Base-by-base conservation (phyloP, 1,140 invertebrate species). In the Chrysoperla carnea region DNA sequence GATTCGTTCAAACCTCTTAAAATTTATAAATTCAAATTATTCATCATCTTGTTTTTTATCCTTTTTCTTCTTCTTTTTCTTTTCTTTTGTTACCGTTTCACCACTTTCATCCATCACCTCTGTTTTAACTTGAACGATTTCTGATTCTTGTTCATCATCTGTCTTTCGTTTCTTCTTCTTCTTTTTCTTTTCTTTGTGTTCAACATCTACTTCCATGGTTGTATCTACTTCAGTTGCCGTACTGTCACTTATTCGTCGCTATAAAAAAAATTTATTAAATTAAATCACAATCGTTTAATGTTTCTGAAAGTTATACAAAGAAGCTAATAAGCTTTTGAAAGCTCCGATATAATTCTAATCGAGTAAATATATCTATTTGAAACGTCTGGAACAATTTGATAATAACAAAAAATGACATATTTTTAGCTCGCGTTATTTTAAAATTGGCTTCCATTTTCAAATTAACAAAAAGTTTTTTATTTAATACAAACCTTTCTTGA, bases 161-260 rank as follows among this genome's bases (percentile, higher is more conserved):
- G 67, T 68, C 7, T 64, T 66, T 49, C 57, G 62, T 55, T 64
- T 66, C 46, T 60, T 66, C 55, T 63, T 72, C 54, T 73, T 73
- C 51, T 78, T 77, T 52, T 78, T 77, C 43, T 78, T 76, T 53
- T 77, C 74, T 46, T 76, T 76, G 12, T 63, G 57, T 41, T 59
- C 63, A 38, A 61, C 58, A 47, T 72, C 69, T 8, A 65, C 59
- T 42, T 55, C 55, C 35, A 31, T 36, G 8, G 46, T 40, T n/a
- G 52, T 55, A 28, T 48, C 44, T 44, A 43, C 39, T 11, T 51
- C 54, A 29, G 53, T 53, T 45, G 49, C 31, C 48, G 65, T 72
- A 1, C 67, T 64, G 5, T 60, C 60, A 49, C 70, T 73, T 1
- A 66, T 60, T 51, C 73, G 73, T 37, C 72, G 61, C 56, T 75